These are phyloP conservation scores for Idaea aversata DNA, from an alignment of 2,888 invertebrate species.

Conservation along the genomic window DNA sequence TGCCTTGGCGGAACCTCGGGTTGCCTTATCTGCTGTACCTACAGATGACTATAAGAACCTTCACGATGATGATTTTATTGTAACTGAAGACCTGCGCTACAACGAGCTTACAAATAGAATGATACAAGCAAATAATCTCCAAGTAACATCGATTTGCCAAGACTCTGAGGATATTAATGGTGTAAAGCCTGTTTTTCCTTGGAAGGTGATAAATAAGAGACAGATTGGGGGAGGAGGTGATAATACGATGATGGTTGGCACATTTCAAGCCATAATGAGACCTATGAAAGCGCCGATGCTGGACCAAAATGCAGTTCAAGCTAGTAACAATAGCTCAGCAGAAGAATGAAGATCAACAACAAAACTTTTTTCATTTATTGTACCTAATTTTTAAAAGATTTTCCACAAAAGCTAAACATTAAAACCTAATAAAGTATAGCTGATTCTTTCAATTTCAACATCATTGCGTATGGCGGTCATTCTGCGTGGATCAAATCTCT, in stretches of 20 bases:
- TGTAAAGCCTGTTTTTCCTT: not conserved
- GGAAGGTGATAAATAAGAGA: constrained; percentile 23
- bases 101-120: not conserved
- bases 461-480: too few relatives aligned
- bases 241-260: constrained; percentile 45
- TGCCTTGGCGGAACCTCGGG: not conserved
- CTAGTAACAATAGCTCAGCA: not conserved
- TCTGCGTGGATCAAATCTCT: too few relatives aligned
- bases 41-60: constrained; percentile 30
- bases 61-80: constrained; percentile 35
- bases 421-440: too few relatives aligned
- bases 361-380: not conserved
- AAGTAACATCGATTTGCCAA: not conserved
- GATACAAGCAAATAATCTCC: not conserved
- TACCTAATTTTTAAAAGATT: not conserved
- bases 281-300: constrained; percentile 37
- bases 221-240: constrained; percentile 30
- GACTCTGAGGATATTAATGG: not conserved
- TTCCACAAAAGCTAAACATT: too few relatives aligned
- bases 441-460: too few relatives aligned
- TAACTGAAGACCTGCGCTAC: constrained; percentile 34
- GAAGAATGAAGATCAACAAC: not conserved
- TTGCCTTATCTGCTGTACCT: not conserved
- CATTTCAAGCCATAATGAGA: constrained; percentile 50
- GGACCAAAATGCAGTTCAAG: constrained; percentile 12